phyloP scores from a whole-genome alignment of 1,140 invertebrate genomes.

The Drosophila quadrilineata region DNA sequence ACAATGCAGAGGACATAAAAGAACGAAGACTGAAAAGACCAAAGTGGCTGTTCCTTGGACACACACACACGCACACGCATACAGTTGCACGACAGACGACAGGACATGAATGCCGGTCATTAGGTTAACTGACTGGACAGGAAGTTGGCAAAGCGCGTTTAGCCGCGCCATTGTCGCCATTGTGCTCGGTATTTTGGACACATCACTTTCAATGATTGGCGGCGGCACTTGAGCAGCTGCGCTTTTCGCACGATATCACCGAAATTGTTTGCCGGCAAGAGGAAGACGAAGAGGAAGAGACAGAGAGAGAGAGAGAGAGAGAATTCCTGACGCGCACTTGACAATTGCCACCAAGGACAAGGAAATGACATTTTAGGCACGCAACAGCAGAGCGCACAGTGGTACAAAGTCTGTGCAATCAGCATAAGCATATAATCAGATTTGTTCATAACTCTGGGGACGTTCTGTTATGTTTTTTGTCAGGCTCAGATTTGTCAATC shows the following conservation, averaged over 20 bases:
- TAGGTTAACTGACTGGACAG: constrained; percentile 71
- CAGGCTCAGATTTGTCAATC: too few relatives aligned
- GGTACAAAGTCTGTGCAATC: neutral
- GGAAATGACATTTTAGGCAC: constrained; percentile 67
- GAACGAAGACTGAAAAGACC: neutral
- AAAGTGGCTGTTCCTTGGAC: too few relatives aligned
- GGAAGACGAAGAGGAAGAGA: too few relatives aligned
- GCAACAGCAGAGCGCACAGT: constrained; percentile 34
- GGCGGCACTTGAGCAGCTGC: constrained; percentile 59
- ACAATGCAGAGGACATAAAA: constrained; percentile 58
- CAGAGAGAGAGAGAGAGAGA: constrained; percentile 1
- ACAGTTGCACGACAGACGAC: constrained; percentile 19
- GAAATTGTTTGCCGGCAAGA: neutral
- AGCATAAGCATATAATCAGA: too few relatives aligned
- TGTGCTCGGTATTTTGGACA: constrained; percentile 55
- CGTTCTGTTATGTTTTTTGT: too few relatives aligned
- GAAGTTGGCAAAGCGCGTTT: constrained; percentile 52
- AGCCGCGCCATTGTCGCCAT: constrained; percentile 41
- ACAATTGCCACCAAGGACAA: constrained; percentile 71
- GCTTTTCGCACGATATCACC: constrained; percentile 56
- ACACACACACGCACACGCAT: constrained; percentile 16
- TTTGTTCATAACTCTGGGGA: too few relatives aligned
- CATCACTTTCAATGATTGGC: constrained; percentile 74
- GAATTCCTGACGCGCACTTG: constrained; percentile 49
- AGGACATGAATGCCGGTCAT: constrained; percentile 68